Evolutionary conservation across 2,113 vertebrate genomes (phyloP), one percentile per base, ranked within the genome.

Genomic region (Chaetura pelagica): DNA sequence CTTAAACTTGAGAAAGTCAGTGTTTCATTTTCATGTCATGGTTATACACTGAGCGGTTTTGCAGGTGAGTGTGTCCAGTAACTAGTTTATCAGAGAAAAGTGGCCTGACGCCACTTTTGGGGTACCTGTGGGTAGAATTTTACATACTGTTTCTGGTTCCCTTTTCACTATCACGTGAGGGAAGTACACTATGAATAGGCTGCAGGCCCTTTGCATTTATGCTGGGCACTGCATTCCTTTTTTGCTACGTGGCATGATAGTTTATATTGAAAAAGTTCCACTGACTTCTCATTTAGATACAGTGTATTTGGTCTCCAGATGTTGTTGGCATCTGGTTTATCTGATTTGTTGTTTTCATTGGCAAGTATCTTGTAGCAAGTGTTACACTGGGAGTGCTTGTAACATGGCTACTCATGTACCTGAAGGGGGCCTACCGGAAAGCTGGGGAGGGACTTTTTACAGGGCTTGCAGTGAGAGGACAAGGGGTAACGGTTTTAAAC

Each of bases 291-390:
- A 48, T 89, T 80, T 79, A 87, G 58, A 15, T 79, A 55, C 26
- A 62, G 20, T 62, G 18, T 74, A 26, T 87, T 93, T 87, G 73
- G n/a, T 94, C 22, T 89, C 63, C 91, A 94, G 91, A 76, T 96
- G 69, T 91, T 82, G 19, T 40, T 84, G 62, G 40, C 74, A 75
- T 72, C 66, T 95, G 74, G 23, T 95, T 94, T 92, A 72, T 72
- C 62, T 95, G 74, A 21, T 95, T 94, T 92, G 48, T 75, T 94
- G 82, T 89, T 94, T 94, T 68, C 57, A 46, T 82, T 87, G 66
- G 73, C 66, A 87, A 44, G 55, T 89, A 57, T 48, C 52, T 89
- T 77, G 20, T 29, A 82, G 84, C 30, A 72, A 90, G 34, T 27
- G 49, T 68, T 91, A 42, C 5, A 24, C 1, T 62, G 35, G 24